These are phyloP conservation scores for Nowickia ferox DNA, from an alignment of 2,888 invertebrate genomes.

Conservation along the genomic window DNA sequence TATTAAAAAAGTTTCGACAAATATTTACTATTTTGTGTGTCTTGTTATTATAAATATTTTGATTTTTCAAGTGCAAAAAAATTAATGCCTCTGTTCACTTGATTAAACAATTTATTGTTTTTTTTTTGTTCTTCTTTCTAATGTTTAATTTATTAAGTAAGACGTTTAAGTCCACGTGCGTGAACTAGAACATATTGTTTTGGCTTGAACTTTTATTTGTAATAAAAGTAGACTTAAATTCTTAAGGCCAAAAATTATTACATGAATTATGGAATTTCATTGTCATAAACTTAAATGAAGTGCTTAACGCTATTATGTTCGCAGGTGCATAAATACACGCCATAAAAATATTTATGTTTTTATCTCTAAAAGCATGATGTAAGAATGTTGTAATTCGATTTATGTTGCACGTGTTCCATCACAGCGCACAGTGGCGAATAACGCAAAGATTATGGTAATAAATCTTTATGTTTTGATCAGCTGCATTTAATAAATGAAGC, in stretches of 20 bases:
- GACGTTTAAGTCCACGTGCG: too few relatives aligned
- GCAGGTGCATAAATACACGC: not conserved
- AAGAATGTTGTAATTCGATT: conserved; percentile 63
- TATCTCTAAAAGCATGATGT: conserved; percentile 33
- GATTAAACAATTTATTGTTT: not conserved
- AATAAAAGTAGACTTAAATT: too few relatives aligned
- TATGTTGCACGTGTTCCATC: conserved; percentile 40
- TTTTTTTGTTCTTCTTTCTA: not conserved
- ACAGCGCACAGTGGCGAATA: conserved; percentile 11
- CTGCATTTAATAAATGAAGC: too few relatives aligned
- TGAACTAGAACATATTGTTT: too few relatives aligned
- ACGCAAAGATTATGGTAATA: not conserved
- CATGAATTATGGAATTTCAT: too few relatives aligned
- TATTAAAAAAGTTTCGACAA: conserved; percentile 4
- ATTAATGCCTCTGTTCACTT: conserved; percentile 10
- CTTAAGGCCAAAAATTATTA: too few relatives aligned
- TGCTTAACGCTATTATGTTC: not conserved
- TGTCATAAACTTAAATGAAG: too few relatives aligned
- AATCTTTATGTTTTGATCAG: not conserved
- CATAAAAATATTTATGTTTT: not conserved
- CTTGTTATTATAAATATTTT: conserved; percentile 1
- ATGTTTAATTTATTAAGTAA: too few relatives aligned
- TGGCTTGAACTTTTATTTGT: too few relatives aligned
- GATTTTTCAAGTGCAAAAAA: conserved; percentile 25
- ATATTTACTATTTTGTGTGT: conserved; percentile 6